phyloP scores from a whole-genome alignment of 2,113 vertebrate species.

The Sminthopsis crassicaudata region DNA sequence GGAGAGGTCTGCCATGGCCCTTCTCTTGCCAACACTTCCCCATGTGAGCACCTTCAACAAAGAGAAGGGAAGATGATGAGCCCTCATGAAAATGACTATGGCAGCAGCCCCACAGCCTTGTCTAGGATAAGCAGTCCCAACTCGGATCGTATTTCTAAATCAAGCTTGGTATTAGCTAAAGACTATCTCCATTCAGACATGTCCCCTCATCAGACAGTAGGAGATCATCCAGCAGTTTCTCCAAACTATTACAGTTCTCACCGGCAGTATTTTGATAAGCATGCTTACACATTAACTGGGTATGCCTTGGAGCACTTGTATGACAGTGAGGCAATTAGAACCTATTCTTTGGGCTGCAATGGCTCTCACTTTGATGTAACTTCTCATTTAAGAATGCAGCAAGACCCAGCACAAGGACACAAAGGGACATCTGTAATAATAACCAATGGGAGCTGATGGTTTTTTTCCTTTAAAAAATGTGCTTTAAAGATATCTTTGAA shows the following conservation, averaged over 20 bases:
- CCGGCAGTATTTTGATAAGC: constrained; percentile 95
- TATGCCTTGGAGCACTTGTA: constrained; percentile 97
- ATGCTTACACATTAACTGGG: constrained; percentile 93
- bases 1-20: constrained; percentile 87
- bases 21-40: constrained; percentile 83
- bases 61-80: constrained; percentile 89
- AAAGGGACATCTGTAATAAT: constrained; percentile 98
- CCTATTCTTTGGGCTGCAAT: constrained; percentile 92
- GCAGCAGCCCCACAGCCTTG: constrained; percentile 89
- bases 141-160: constrained; percentile 91
- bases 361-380: constrained; percentile 93
- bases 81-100: constrained; percentile 89
- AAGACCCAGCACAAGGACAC: constrained; percentile 92
- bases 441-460: constrained; percentile 95
- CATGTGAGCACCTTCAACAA: constrained; percentile 89
- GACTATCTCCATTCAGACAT: constrained; percentile 93
- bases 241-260: constrained; percentile 91
- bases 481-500: constrained; percentile 80
- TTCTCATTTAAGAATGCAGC: constrained; percentile 93
- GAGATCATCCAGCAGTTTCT: constrained; percentile 87
- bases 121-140: constrained; percentile 93
- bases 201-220: constrained; percentile 88
- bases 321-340: constrained; percentile 92
- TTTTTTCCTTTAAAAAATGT: constrained; percentile 67
- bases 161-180: constrained; percentile 88